Base-by-base conservation (phyloP, 2,888 invertebrate species). In the Ectemnius continuus region DNA sequence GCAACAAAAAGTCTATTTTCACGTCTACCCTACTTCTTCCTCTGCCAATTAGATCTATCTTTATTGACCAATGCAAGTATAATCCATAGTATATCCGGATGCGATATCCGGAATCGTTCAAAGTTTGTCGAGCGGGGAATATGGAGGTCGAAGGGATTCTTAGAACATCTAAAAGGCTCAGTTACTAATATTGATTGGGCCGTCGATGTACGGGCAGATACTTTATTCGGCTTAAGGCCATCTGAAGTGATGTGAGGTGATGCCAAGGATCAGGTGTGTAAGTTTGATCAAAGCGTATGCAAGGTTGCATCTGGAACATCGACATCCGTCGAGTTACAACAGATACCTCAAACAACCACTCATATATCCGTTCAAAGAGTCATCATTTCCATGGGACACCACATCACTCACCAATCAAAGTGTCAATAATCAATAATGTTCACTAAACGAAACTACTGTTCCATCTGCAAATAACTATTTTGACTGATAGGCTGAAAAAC, bases 341-440 rank as follows among this genome's bases (percentile, higher is more conserved):
- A 65, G 81, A 84, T 82, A 85, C 88, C 88, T 87, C 87, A 67
- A 88, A 84, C 88, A 82, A 18, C 82, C 66, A 63, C 81, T 89
- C 87, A 79, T 79, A 88, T 89, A 89, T 89, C 89, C 88, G 88
- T 89, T 89, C 90, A 81, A 57, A 76, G 60, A 1, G 70, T 88
- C 89, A 89, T 90, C 89, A 89, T 87, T 83, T 89, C 86, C 76
- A 73, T 69, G 70, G 80, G 57, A 69, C 65, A 16, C 52, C 52
- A 52, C 52, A 52, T 60, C 57, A 47, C 16, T 5, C 1, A 45
- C 26, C 1, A 20, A 14, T 52, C 1, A 52, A 16, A 16, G n/a
- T 5, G 14, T 1, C 1, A 52, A 52, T 16, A 52, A 14, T 52
- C 5, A 52, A n/a, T 52, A 52, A 52, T 52, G 52, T 52, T 36